These are phyloP conservation scores for Saccostrea glomerata DNA, from an alignment of 1,140 invertebrate genomes.

Conservation along the genomic window DNA sequence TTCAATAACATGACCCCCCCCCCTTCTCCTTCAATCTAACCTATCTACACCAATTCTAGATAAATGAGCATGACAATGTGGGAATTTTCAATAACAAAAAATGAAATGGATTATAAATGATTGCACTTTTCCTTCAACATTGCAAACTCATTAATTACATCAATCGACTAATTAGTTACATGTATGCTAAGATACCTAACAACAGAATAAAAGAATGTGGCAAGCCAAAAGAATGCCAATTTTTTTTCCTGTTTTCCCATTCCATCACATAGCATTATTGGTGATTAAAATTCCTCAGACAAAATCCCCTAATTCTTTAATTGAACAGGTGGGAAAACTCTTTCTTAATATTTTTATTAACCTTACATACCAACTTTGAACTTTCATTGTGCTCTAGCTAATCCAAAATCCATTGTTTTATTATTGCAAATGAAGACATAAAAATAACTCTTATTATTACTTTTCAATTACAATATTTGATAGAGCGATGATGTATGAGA, in stretches of 20 bases:
- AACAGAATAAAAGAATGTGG: conserved; percentile 18
- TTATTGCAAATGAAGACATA: neutral
- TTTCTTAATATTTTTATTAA: neutral
- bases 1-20: no score
- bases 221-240: conserved; percentile 1
- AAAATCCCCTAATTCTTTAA: conserved; percentile 23
- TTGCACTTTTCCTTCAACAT: neutral
- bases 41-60: neutral
- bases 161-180: conserved; percentile 29
- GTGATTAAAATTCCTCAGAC: conserved; percentile 11
- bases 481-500: neutral
- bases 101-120: neutral
- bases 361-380: neutral
- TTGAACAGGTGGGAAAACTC: neutral
- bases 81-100: conserved; percentile 20
- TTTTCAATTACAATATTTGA: neutral
- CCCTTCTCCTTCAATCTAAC: neutral
- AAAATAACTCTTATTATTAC: conserved; percentile 19
- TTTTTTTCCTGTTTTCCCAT: neutral
- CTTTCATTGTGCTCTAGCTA: neutral
- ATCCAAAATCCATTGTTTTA: conserved; percentile 1
- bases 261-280: neutral
- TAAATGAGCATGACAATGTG: neutral
- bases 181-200: neutral
- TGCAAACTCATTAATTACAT: neutral